These are phyloP conservation scores for Cyclopterus lumpus DNA, from an alignment of 2,797 vertebrate genomes.

Conservation along the genomic window DNA sequence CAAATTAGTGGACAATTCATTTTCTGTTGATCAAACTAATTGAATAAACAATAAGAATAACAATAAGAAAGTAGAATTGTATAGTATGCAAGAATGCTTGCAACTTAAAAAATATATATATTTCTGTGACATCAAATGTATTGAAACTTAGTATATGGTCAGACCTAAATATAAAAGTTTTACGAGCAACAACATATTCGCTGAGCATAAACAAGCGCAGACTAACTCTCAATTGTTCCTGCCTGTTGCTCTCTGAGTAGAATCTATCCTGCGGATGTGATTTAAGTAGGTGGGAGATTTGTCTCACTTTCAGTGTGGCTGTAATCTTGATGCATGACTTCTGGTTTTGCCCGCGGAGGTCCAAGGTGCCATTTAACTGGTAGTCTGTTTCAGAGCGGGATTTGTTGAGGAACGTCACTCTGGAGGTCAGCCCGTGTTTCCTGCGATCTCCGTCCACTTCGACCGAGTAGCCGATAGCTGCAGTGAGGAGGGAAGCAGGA, in stretches of 20 bases:
- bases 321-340: slow-evolving; percentile 82
- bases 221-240: not conserved
- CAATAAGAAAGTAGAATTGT: not conserved
- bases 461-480: slow-evolving; percentile 87
- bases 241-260: not conserved
- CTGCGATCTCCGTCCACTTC: slow-evolving; percentile 89
- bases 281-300: not conserved
- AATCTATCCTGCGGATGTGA: not conserved
- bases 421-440: slow-evolving; percentile 85
- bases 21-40: not conserved
- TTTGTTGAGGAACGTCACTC: slow-evolving; percentile 86
- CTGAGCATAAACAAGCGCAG: not conserved
- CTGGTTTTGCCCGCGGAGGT: slow-evolving; percentile 86
- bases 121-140: not conserved
- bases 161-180: too few relatives aligned
- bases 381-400: slow-evolving; percentile 77
- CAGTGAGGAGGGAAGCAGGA: not conserved
- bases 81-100: not conserved
- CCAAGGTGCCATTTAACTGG: slow-evolving; percentile 82
- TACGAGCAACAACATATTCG: not conserved
- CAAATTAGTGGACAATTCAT: not conserved
- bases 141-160: not conserved
- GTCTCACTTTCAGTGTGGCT: slow-evolving; percentile 88
- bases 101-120: not conserved
- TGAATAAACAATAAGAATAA: not conserved